Evolutionary conservation across 2,888 invertebrate species (phyloP), one percentile per base, ranked within the genome.

Genomic region (Catocala nupta): DNA sequence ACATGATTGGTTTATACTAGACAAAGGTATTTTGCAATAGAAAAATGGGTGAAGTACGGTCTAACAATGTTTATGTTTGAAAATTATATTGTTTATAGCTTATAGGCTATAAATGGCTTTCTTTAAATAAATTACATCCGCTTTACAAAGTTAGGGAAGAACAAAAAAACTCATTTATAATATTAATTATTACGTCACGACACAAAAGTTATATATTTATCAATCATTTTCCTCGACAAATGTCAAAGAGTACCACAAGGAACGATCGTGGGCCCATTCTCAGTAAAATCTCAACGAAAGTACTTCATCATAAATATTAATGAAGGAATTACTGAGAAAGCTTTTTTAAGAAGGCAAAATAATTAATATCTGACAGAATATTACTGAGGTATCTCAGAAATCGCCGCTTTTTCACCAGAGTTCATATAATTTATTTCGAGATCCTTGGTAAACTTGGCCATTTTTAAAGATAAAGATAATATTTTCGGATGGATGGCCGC

Each of bases 351-450:
- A 43, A 65, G 59, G 5, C 54, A 59, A 52, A 61, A 59, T 70
- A 65, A 70, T 73, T 70, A 74, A 74, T 74, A 59, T 56, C 49
- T 25, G 34, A 9, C 33, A 9, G 42, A 54, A 52, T 55, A 64
- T 55, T 65, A 44, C 55, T 2, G 36, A 7, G 36, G 36, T 9
- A 39, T 39, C 36, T 9, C 36, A 7, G 36, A 39, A 39, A 39
- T 39, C 36, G 6, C 36, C 36, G 36, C 9, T 39, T 8, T 39
- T 6, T 39, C 36, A 8, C 10, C 44, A 44, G 44, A 44, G 5
- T 44, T 44, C 44, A 11, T 5, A 12, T 11, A 44, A 44, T 44
- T 44, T 44, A 44, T 44, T 11, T 44, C 44, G 10, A 12, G 44
- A 44, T 44, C 12, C 44, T 8, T 12, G 36, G 36, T 39, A 39